These are phyloP conservation scores for Myiozetetes cayanensis DNA, from an alignment of 2,113 vertebrate genomes.

Conservation along the genomic window DNA sequence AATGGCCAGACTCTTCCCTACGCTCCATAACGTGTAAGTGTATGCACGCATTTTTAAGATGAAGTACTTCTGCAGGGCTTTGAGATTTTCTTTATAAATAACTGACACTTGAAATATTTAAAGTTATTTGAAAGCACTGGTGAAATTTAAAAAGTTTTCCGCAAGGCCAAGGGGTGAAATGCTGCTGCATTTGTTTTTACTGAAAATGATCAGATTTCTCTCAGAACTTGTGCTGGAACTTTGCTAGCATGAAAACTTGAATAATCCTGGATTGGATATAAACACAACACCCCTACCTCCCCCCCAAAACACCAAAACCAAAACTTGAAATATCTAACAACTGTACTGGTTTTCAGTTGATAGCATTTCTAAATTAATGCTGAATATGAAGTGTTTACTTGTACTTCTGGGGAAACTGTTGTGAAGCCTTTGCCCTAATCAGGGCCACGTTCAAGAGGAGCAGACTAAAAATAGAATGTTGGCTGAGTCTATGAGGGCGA, in stretches of 20 bases:
- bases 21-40: not conserved
- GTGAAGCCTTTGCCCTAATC: constrained; percentile 17
- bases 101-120: not conserved
- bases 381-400: not conserved
- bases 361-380: not conserved
- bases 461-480: constrained; percentile 36
- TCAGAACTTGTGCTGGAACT: not conserved
- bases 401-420: not conserved
- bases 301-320: not conserved
- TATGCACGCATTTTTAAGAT: not conserved
- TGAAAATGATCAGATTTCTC: not conserved
- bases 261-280: not conserved
- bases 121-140: not conserved
- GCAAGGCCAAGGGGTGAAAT: not conserved
- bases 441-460: not conserved
- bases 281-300: not conserved
- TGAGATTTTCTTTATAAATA: not conserved
- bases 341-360: not conserved
- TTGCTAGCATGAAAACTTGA: not conserved
- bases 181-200: not conserved
- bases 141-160: not conserved
- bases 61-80: not conserved
- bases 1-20: not conserved
- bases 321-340: not conserved
- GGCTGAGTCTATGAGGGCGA: not conserved